Base-by-base conservation (phyloP, 2,113 vertebrate genomes). In the Nothoprocta perdicaria region DNA sequence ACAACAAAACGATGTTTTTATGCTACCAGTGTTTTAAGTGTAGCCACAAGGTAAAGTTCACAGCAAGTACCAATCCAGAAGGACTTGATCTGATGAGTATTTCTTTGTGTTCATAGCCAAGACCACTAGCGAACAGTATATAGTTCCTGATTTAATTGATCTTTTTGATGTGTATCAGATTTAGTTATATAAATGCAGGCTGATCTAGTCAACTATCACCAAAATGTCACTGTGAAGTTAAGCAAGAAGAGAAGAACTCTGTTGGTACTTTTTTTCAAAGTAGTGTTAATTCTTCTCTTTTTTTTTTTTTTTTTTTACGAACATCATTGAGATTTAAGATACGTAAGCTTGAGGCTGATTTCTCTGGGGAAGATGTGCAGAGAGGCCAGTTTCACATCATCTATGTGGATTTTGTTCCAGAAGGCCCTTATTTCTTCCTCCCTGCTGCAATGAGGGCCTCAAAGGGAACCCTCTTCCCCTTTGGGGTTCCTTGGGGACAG, bases 301-400 rank as follows among this genome's bases (percentile, higher is more conserved):
- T 7, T 67, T 12, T 57, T 12, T 53, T 18, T 40, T 15, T 9
- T 45, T 12, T 12, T 57, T 69, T 55, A 52, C 22, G 0, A 61
- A 62, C 31, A 16, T 9, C 7, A 3, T 23, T 48, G 74, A 48
- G 55, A 33, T 88, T 61, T 62, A 27, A 88, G 78, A 40, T 3
- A 1, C 8, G 12, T 63, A 75, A 5, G 0, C 31, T 68, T 33
- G 67, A 60, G 76, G 27, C 24, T 0, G 0, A 7, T 26, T 65
- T 89, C 41, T 85, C n/a, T 55, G 29, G 53, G 33, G 43, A 62
- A 86, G 71, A 74, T 27, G 73, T 74, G 53, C 38, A 26, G 18
- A 52, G 38, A 80, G 58, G 9, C 86, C 58, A 62, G 26, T 1
- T 88, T 86, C 40, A 84, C 33, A 50, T 68, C 40, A 62, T 22